Conservation (phyloP, 2,888 invertebrate genomes). For the Rhopalosiphum nymphaeae region DNA sequence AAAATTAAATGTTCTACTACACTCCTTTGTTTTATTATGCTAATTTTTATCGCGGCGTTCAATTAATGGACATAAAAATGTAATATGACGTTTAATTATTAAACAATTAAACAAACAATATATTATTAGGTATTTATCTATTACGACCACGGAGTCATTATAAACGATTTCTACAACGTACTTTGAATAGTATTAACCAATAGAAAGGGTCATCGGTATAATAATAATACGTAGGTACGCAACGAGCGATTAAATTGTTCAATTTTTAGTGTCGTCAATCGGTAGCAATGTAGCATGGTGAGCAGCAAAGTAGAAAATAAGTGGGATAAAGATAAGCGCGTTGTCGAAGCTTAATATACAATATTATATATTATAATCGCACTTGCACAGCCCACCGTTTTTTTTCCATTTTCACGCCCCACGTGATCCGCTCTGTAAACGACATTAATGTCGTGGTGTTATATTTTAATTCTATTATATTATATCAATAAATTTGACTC, state of each 20-base stretch:
- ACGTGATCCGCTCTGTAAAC: neutral
- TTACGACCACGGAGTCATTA: neutral
- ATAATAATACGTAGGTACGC: neutral
- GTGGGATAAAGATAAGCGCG: neutral
- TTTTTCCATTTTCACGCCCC: neutral
- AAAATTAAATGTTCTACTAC: neutral
- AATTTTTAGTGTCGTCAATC: neutral
- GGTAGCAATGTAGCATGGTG: neutral
- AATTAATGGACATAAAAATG: neutral
- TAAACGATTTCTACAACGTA: neutral
- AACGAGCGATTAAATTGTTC: neutral
- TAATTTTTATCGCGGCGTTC: neutral
- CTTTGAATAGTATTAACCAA: neutral
- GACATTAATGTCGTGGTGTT: neutral
- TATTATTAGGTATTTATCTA: too few relatives aligned
- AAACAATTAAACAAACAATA: too few relatives aligned
- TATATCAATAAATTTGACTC: neutral
- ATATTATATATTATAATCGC: neutral
- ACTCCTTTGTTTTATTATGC: neutral
- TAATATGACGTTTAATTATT: neutral
- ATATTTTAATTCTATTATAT: neutral
- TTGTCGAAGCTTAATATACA: neutral
- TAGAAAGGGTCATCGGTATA: neutral
- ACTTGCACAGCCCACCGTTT: neutral
- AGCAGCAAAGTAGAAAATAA: neutral